These are phyloP conservation scores for Bos javanicus DNA, from an alignment of 2,113 vertebrate species.

Conservation along the genomic window DNA sequence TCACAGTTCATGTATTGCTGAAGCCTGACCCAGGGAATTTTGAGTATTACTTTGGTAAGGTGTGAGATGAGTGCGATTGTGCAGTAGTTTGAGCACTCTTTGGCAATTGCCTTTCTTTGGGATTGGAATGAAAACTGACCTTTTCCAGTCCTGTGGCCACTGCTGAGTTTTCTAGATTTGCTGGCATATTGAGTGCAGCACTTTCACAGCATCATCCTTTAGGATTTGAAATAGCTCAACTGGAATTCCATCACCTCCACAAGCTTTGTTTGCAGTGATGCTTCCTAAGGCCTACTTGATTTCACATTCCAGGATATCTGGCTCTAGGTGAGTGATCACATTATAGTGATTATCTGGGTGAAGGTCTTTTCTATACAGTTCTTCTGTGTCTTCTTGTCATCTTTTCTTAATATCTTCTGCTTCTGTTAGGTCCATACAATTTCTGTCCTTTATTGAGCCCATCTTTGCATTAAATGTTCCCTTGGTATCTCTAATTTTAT, in stretches of 20 bases:
- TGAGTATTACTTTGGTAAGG: not conserved
- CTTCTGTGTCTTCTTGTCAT: not conserved
- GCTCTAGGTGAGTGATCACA: not conserved
- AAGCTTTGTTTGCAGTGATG: rapidly evolving
- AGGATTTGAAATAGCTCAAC: not conserved
- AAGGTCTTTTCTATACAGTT: not conserved
- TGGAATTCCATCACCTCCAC: not conserved
- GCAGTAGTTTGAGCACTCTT: not conserved
- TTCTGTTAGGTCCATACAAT: not conserved
- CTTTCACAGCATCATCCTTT: not conserved
- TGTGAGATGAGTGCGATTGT: not conserved
- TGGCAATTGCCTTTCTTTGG: not conserved
- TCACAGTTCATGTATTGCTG: not conserved
- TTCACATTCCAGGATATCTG: not conserved
- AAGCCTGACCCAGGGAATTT: not conserved
- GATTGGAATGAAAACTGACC: not conserved
- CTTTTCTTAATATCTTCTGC: not conserved
- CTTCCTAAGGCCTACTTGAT: not conserved
- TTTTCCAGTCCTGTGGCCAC: not conserved
- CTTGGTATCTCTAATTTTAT: not conserved
- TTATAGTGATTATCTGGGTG: not conserved
- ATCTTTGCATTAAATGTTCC: not conserved
- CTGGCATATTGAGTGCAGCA: not conserved
- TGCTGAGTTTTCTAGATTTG: not conserved
- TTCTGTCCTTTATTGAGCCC: not conserved